Evolutionary conservation across 2,113 vertebrate genomes (phyloP), one percentile per base, ranked within the genome.

Genomic region (Glaucomys volans): DNA sequence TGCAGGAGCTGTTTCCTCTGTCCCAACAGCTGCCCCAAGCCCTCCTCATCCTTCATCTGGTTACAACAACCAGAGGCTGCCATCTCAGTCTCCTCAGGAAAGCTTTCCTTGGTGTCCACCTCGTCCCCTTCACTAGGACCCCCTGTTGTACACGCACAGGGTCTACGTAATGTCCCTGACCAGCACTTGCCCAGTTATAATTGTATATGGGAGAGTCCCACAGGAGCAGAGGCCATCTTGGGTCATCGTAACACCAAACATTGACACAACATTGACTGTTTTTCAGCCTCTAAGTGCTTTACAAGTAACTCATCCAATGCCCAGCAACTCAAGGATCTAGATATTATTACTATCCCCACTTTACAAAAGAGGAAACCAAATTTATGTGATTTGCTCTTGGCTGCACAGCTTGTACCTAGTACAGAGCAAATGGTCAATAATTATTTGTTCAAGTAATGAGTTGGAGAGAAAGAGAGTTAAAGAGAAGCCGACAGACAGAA

Each of bases 31-130:
- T 24, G 35, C 24, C 47, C 64, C n/a, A 4, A 4, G 4, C 37
- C 8, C 20, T 2, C 0, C 2, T 10, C 1, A 4, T 5, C n/a
- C 44, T 52, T 77, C 72, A 72, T 5, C 42, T 8, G 16, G 32
- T 79, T 8, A 37, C 52, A 35, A 35, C 20, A 35, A 35, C 20
- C 26, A 16, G 11, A 47, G 52, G 52, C 59, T 79, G 62, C n/a
- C 72, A 64, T 10, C n/a, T 76, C 2, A 0, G 44, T 47, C 81
- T 47, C 35, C 74, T 40, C 44, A 6, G 66, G 28, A 74, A 22
- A 81, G 2, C 1, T 42, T 44, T 72, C 44, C 42, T 74, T n/a
- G n/a, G 10, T 18, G 66, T 37, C 75, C 37, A 26, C 5, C 37
- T 66, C 47, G 57, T 67, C 54, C 54, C 20, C 5, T 16, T 16